Percentiles rank a stretch among this genome's conserved stretches.
Conservation (phyloP, 1,140 invertebrate genomes). For the Cherax destructor region DNA sequence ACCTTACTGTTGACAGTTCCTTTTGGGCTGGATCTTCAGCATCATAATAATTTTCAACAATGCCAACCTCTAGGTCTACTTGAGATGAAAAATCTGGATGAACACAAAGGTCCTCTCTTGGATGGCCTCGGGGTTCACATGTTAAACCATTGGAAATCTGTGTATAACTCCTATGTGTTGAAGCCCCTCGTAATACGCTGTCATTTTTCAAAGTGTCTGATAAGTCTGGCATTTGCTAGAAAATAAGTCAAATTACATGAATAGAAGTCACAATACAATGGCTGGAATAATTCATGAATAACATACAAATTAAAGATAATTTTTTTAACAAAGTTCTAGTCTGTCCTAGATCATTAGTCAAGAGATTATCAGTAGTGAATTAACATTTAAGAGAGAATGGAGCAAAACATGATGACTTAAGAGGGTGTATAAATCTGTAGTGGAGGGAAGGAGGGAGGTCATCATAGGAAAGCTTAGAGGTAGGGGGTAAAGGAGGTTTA, state of each 20-base stretch:
- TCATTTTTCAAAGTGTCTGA: not conserved
- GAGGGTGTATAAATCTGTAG: too few species aligned
- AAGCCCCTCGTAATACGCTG: not conserved
- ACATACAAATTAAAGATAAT: too few species aligned
- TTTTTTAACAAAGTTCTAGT: too few species aligned
- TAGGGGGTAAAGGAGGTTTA: too few species aligned
- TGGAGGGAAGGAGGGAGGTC: too few species aligned
- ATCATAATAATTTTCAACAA: slow-evolving; percentile 59
- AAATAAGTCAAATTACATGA: not conserved
- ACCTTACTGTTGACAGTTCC: slow-evolving; percentile 13
- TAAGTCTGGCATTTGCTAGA: not conserved
- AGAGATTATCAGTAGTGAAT: too few species aligned
- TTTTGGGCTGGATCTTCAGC: slow-evolving; percentile 41
- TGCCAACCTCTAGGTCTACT: slow-evolving; percentile 37
- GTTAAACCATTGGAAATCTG: not conserved
- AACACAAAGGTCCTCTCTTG: not conserved
- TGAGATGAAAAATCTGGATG: not conserved
- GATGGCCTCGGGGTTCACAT: not conserved
- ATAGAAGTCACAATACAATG: too few species aligned
- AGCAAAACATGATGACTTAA: too few species aligned
- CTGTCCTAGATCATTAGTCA: too few species aligned
- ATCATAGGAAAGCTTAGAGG: too few species aligned
- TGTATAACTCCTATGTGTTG: not conserved
- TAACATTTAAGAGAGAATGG: too few species aligned
- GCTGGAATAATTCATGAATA: too few species aligned